These are phyloP conservation scores for Drosophila elegans DNA, from an alignment of 1,140 invertebrate genomes.

Conservation along the genomic window DNA sequence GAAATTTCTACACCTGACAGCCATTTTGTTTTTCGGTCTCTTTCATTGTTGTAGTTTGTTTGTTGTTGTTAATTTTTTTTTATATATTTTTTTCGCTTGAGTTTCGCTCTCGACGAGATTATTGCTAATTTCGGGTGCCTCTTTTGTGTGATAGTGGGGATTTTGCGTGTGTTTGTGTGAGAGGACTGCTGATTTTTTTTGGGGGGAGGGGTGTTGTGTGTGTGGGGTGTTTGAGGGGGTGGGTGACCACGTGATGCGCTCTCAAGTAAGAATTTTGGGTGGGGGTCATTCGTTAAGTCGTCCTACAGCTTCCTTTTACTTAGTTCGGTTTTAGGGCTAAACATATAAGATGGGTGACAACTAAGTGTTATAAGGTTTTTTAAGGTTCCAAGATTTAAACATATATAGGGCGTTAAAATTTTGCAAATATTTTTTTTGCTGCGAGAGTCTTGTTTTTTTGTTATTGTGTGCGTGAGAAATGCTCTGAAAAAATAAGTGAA, in stretches of 20 bases:
- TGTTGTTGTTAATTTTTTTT: conserved; percentile 40
- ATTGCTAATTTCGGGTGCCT: conserved; percentile 68
- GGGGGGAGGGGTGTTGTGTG: neutral
- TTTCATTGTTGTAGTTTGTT: conserved; percentile 37
- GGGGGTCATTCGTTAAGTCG: neutral
- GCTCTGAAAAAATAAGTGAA: conserved; percentile 59
- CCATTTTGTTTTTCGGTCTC: conserved; percentile 65
- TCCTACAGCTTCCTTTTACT: neutral
- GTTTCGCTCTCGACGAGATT: conserved; percentile 40
- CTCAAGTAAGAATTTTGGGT: conserved; percentile 17
- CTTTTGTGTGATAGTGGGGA: conserved; percentile 34
- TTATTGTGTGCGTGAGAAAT: conserved; percentile 63
- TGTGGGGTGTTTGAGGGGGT: conserved; percentile 11
- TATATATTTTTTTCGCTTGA: conserved; percentile 33
- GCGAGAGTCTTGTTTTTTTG: conserved; percentile 30
- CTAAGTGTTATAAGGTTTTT: neutral
- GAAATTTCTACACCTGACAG: conserved; percentile 53
- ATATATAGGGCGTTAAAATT: conserved; percentile 17
- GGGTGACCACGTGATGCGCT: conserved; percentile 48
- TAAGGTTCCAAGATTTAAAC: neutral
- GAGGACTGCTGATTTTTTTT: conserved; percentile 10
- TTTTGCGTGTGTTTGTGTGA: conserved; percentile 12
- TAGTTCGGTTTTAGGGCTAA: no score
- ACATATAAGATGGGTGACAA: neutral
- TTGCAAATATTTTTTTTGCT: conserved; percentile 10